These are phyloP conservation scores for Picathartes gymnocephalus DNA, from an alignment of 2,113 vertebrate species.

Conservation along the genomic window DNA sequence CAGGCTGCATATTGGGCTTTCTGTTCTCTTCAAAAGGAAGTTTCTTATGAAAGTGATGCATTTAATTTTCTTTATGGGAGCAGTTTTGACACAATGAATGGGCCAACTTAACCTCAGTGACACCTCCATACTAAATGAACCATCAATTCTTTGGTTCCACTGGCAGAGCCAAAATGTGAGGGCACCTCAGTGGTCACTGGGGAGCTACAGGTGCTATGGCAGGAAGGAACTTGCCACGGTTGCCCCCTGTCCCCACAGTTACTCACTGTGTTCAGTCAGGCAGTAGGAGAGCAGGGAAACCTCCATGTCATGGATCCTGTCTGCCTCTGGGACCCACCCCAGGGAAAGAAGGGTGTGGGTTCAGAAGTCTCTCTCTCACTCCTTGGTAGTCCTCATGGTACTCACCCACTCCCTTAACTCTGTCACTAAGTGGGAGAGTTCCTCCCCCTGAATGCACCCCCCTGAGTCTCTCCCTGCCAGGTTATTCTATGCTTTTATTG, in stretches of 20 bases:
- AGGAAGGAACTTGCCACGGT: not conserved
- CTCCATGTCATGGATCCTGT: not conserved
- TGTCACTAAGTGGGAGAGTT: not conserved
- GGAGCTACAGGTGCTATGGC: rapidly evolving
- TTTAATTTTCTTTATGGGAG: not conserved
- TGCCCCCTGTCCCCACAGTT: not conserved
- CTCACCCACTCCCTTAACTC: not conserved
- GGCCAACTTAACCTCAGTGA: not conserved
- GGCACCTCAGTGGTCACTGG: not conserved
- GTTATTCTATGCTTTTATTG: not conserved
- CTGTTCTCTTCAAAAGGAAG: not conserved
- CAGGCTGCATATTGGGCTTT: not conserved
- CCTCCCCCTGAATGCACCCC: too few species aligned
- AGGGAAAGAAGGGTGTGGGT: not conserved
- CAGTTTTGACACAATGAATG: not conserved
- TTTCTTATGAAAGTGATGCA: not conserved
- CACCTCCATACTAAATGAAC: not conserved
- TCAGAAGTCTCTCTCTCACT: not conserved
- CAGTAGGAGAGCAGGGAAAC: not conserved
- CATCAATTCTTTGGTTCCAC: not conserved
- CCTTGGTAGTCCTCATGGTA: rapidly evolving
- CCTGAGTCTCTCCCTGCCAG: not conserved
- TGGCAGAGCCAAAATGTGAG: not conserved
- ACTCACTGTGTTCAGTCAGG: not conserved
- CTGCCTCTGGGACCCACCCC: not conserved